Conservation (phyloP, 2,113 vertebrate genomes). For the Hyperopisus bebe region DNA sequence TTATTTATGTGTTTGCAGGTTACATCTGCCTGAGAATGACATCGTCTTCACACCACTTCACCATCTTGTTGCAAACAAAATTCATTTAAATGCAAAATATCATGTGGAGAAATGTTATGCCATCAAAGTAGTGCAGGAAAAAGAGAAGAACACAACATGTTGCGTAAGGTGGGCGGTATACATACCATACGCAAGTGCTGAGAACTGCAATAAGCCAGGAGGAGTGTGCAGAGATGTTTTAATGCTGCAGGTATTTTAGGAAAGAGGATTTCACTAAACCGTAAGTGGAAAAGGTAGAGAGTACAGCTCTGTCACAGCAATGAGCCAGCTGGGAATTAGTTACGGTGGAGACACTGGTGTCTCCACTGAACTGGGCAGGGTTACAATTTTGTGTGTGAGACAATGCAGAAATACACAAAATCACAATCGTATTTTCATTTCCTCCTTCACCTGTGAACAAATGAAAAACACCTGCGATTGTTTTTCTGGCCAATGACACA, state of each 20-base stretch:
- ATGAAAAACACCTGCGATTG: neutral
- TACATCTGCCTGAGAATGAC: neutral
- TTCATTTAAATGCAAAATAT: neutral
- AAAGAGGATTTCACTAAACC: slow-evolving; percentile 16
- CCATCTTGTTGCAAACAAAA: neutral
- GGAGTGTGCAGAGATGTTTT: neutral
- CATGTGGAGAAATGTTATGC: neutral
- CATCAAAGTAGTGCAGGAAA: neutral
- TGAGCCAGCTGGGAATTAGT: neutral
- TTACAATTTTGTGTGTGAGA: neutral
- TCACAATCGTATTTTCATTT: neutral
- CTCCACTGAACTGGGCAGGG: neutral
- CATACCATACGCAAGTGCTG: neutral
- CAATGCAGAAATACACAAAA: neutral
- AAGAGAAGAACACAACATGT: neutral
- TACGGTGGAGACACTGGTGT: neutral
- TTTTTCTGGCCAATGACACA: neutral
- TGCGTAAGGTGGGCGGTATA: neutral
- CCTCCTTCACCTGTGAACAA: neutral
- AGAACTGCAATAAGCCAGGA: neutral
- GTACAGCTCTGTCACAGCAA: slow-evolving; percentile 10
- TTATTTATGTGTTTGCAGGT: neutral
- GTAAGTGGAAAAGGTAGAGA: neutral
- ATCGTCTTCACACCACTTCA: neutral
- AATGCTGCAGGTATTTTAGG: slow-evolving; percentile 1